phyloP scores from a whole-genome alignment of 2,888 invertebrate species.

The Agonopterix arenella region DNA sequence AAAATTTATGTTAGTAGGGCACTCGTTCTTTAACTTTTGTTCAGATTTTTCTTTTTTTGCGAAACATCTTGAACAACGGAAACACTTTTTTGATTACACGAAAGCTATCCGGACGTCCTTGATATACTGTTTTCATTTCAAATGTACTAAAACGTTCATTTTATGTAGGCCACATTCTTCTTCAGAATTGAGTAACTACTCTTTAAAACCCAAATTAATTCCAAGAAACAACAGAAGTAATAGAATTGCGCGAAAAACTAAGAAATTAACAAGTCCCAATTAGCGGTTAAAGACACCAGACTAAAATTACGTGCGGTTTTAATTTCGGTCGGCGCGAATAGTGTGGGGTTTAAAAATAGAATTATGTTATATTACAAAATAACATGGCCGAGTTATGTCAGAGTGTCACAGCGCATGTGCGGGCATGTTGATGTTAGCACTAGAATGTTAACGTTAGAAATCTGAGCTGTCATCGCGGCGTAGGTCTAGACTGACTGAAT shows the following conservation, averaged over 20 bases:
- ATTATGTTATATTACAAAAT: conserved; percentile 53
- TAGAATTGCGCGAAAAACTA: conserved; percentile 21
- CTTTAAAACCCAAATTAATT: conserved; percentile 8
- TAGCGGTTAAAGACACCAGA: conserved; percentile 69
- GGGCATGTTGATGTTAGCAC: conserved; percentile 15
- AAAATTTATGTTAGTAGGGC: conserved; percentile 33
- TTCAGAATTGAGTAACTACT: conserved; percentile 8
- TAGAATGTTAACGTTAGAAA: conserved; percentile 16
- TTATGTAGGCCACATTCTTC: conserved; percentile 14
- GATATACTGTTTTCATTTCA: conserved; percentile 32
- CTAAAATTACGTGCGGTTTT: conserved; percentile 62
- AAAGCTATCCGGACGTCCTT: conserved; percentile 37
- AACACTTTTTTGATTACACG: conserved; percentile 25
- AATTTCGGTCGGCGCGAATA: conserved; percentile 52
- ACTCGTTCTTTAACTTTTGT: conserved; percentile 10
- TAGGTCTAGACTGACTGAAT: background rate
- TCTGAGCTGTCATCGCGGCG: conserved; percentile 24
- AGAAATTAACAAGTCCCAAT: conserved; percentile 50
- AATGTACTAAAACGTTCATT: conserved; percentile 20
- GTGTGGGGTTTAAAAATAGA: conserved; percentile 53
- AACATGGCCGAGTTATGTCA: conserved; percentile 72
- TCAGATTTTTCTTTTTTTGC: background rate
- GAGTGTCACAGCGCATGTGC: conserved; percentile 33
- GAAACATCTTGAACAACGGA: conserved; percentile 10
- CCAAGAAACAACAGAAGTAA: conserved; percentile 12